Conservation (phyloP, 2,888 invertebrate species). For the Eugnorisma glareosa region DNA sequence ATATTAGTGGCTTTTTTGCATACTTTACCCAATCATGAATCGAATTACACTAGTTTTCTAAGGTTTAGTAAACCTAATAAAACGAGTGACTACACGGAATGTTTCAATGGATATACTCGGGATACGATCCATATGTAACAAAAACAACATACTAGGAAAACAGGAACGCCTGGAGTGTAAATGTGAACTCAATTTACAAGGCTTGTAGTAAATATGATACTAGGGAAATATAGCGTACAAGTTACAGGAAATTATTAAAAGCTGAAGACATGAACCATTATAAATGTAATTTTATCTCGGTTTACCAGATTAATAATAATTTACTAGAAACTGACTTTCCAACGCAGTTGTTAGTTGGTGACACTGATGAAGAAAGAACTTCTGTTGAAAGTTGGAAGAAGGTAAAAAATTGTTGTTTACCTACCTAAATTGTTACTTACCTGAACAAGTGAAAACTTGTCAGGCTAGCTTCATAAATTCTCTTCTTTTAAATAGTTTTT, state of each 20-base stretch:
- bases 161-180: background rate
- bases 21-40: no score
- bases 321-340: background rate
- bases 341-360: background rate
- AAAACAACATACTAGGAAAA: conserved; percentile 17
- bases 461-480: background rate
- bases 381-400: background rate
- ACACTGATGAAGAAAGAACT: background rate
- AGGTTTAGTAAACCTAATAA: no score
- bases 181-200: conserved; percentile 6
- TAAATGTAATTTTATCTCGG: background rate
- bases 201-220: conserved; percentile 2
- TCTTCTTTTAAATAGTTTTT: background rate
- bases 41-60: background rate
- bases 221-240: background rate
- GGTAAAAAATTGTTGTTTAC: background rate
- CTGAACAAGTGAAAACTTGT: background rate
- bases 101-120: background rate
- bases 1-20: background rate
- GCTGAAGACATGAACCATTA: background rate
- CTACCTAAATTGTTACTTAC: background rate
- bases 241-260: conserved; percentile 7
- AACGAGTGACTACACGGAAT: background rate
- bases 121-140: conserved; percentile 7
- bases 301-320: background rate